Base-by-base conservation (phyloP, 2,113 vertebrate genomes). In the Brachyhypopomus gauderio region DNA sequence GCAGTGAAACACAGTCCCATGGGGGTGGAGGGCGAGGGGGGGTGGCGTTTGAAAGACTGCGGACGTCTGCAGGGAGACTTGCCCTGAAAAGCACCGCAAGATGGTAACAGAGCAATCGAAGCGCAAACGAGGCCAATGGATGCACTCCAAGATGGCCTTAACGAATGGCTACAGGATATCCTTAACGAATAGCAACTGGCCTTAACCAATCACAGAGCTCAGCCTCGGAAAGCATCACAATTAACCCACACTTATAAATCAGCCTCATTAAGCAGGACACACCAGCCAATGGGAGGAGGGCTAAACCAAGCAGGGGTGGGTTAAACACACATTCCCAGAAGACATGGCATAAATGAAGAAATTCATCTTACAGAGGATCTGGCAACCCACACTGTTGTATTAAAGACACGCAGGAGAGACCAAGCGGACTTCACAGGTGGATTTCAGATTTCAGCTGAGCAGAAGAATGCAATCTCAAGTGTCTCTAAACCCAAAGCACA, bases 231-330 rank as follows among this genome's bases (percentile, higher is more conserved):
- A 78, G 81, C 30, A 78, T 81, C 9, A 23, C 78, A 84, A 90
- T 87, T 83, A 89, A 87, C 75, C 83, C 52, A 36, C 52, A 60
- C 79, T 74, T 85, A 74, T 56, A 77, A 84, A 36, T 75, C 52
- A 73, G 73, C 45, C 72, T 82, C 82, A 70, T 84, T 63, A 78
- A 36, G 59, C 67, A 75, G 76, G 86, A 82, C 66, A 55, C 23
- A 3, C 63, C 66, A 41, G 73, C 75, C 70, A 66, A 27, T 78
- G 70, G 34, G 62, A 71, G 23, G 59, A 60, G 64, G 22, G 41
- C 62, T 73, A 77, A 69, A 67, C 80, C 69, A 73, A 69, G 34
- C 0, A 27, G 30, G 27, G 69, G 14, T 8, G 48, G 20, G 64
- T n/a, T 19, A 19, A 17, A n/a, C 69, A 20, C 19, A 55, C 55